Conservation (phyloP, 2,797 vertebrate species). For the Petrocephalus sullivani region DNA sequence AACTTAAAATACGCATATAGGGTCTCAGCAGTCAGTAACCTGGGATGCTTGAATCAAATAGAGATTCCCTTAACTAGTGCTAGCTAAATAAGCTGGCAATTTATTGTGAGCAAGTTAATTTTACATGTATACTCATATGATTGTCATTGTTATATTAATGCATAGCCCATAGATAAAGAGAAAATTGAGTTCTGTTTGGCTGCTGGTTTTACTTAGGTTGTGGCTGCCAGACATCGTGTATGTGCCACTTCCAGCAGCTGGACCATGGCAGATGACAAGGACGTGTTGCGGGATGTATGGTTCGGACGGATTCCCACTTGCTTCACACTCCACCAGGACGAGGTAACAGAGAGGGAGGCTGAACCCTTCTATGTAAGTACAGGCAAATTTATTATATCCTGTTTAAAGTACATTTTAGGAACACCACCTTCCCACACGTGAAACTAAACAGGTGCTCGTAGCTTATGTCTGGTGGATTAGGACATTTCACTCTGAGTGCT, state of each 20-base stretch:
- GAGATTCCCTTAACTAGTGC: background rate
- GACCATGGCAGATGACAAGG: conserved; percentile 99
- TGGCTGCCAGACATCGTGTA: conserved; percentile 53
- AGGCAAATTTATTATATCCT: background rate
- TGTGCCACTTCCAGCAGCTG: conserved; percentile 66
- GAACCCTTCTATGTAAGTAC: conserved; percentile 92
- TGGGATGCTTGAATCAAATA: background rate
- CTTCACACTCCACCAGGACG: conserved; percentile 89
- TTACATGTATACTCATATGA: background rate
- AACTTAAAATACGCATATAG: background rate
- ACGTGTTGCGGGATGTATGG: conserved; percentile 96
- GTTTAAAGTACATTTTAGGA: background rate
- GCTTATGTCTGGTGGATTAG: background rate
- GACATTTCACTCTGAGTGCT: background rate
- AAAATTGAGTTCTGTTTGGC: background rate
- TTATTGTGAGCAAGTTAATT: background rate
- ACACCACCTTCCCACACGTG: background rate
- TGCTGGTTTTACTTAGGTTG: conserved; percentile 14
- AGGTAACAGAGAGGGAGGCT: conserved; percentile 89
- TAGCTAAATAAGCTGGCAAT: background rate
- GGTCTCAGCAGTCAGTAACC: background rate
- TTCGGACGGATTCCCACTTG: conserved; percentile 93
- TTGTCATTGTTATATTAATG: background rate
- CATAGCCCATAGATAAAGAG: background rate
- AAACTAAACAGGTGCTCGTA: background rate